A percentile compares a stretch with the other conserved stretches of the same genome.
phyloP scores from a whole-genome alignment of 1,140 invertebrate species.

The Gryon sp. region DNA sequence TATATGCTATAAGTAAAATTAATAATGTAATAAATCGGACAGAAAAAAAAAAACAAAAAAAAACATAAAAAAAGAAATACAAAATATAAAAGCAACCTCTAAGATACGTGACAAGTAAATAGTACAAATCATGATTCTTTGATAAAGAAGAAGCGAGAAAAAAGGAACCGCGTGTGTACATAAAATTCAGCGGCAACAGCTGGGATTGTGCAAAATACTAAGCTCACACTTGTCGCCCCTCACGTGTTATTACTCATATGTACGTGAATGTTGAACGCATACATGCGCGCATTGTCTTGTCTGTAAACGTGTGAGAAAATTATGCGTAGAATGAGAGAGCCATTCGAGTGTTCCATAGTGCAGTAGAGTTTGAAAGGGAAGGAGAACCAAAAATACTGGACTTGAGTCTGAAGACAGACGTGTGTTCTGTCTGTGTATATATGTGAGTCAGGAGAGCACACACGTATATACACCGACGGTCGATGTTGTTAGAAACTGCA shows the following conservation, averaged over 20 bases:
- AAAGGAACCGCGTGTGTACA: slow-evolving; percentile 53
- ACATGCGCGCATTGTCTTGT: slow-evolving; percentile 34
- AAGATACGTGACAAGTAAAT: slow-evolving; percentile 53
- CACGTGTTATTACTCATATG: slow-evolving; percentile 51
- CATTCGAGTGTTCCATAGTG: slow-evolving; percentile 28
- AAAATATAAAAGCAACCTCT: background rate
- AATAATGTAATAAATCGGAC: no score
- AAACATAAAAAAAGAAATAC: background rate
- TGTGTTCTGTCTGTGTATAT: slow-evolving; percentile 24
- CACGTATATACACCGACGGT: slow-evolving; percentile 28
- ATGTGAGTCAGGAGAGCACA: slow-evolving; percentile 6
- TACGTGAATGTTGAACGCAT: slow-evolving; percentile 18
- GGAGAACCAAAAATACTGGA: slow-evolving; percentile 46
- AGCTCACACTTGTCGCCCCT: slow-evolving; percentile 54
- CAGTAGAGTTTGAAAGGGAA: slow-evolving; percentile 20
- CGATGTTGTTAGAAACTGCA: slow-evolving; percentile 69
- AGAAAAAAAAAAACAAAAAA: background rate
- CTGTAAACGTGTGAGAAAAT: slow-evolving; percentile 54
- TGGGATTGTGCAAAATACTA: slow-evolving; percentile 65
- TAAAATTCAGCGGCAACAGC: slow-evolving; percentile 62
- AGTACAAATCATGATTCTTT: slow-evolving; percentile 55
- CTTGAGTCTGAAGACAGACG: slow-evolving; percentile 36
- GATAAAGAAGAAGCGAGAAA: slow-evolving; percentile 56
- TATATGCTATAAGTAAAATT: no score
- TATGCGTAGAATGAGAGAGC: slow-evolving; percentile 49